A percentile compares a stretch with the other conserved stretches of the same genome.
Conservation (phyloP, 2,888 invertebrate genomes). For the Hipparchia semele region DNA sequence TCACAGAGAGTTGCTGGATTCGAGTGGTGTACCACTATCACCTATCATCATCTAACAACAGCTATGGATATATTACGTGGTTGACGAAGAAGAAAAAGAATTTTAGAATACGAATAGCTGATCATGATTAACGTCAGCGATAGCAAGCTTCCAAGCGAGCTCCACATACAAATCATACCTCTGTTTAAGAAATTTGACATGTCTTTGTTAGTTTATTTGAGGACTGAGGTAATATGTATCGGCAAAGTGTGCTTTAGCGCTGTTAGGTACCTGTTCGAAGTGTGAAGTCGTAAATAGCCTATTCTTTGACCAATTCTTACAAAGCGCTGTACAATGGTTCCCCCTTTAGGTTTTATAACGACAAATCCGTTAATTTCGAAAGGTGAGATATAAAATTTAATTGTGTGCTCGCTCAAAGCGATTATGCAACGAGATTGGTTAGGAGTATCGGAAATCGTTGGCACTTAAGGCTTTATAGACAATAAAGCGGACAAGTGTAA, state of each 20-base stretch:
- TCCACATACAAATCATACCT: background rate
- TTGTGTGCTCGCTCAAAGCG: slow-evolving; percentile 38
- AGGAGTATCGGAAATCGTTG: slow-evolving; percentile 54
- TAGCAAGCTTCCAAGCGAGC: background rate
- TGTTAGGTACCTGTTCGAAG: slow-evolving; percentile 50
- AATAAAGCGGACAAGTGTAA: slow-evolving; percentile 71
- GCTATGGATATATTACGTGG: too few species aligned
- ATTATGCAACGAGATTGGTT: slow-evolving; percentile 42
- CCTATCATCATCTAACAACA: too few species aligned
- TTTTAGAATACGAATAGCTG: too few species aligned
- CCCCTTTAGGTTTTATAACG: slow-evolving; percentile 48
- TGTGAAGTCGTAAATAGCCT: slow-evolving; percentile 68
- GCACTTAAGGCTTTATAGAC: slow-evolving; percentile 73
- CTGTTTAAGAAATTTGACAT: slow-evolving; percentile 18
- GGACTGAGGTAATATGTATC: background rate
- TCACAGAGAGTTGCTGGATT: too few species aligned
- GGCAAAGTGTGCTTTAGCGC: background rate
- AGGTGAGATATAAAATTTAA: slow-evolving; percentile 43
- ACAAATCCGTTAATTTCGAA: slow-evolving; percentile 43
- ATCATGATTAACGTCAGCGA: background rate
- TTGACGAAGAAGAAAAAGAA: too few species aligned
- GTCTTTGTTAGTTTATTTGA: slow-evolving; percentile 16
- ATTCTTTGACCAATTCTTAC: slow-evolving; percentile 60
- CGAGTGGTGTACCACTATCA: too few species aligned
- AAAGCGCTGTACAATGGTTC: slow-evolving; percentile 47